These are phyloP conservation scores for Dendrocopos noguchii DNA, from an alignment of 2,113 vertebrate species.

Conservation along the genomic window DNA sequence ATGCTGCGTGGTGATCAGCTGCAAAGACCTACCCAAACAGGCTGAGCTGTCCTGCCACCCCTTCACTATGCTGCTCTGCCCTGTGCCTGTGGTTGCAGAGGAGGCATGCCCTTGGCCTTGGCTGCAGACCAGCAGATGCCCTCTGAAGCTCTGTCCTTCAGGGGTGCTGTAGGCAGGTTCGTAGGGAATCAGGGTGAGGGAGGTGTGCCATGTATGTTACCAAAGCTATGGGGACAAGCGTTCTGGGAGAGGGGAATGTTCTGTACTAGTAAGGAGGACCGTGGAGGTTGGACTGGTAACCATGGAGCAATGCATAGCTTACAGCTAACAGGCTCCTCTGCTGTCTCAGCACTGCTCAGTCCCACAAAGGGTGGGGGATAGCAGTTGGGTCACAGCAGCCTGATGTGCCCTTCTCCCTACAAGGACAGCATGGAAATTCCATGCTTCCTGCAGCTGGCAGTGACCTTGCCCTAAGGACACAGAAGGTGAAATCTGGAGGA, in stretches of 20 bases:
- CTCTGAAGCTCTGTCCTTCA: not conserved
- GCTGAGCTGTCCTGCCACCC: accelerated
- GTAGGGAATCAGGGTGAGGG: accelerated
- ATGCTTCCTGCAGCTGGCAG: accelerated
- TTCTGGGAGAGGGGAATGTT: not conserved
- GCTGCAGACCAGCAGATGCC: not conserved
- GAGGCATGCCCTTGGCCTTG: not conserved
- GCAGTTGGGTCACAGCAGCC: not conserved
- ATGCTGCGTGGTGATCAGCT: accelerated
- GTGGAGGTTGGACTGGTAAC: not conserved
- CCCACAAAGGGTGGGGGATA: accelerated
- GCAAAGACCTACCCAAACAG: not conserved
- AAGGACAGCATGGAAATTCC: not conserved
- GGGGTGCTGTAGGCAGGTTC: accelerated
- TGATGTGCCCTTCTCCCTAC: not conserved
- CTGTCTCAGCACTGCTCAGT: not conserved
- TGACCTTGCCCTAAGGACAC: not conserved
- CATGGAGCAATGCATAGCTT: not conserved
- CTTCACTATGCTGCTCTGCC: not conserved
- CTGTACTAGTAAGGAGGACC: not conserved
- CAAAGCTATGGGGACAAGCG: not conserved
- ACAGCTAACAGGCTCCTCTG: not conserved
- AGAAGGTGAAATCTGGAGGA: not conserved
- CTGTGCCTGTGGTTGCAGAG: accelerated
- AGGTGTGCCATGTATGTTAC: not conserved